phyloP scores from a whole-genome alignment of 2,888 invertebrate species.

The Drosophila recens region DNA sequence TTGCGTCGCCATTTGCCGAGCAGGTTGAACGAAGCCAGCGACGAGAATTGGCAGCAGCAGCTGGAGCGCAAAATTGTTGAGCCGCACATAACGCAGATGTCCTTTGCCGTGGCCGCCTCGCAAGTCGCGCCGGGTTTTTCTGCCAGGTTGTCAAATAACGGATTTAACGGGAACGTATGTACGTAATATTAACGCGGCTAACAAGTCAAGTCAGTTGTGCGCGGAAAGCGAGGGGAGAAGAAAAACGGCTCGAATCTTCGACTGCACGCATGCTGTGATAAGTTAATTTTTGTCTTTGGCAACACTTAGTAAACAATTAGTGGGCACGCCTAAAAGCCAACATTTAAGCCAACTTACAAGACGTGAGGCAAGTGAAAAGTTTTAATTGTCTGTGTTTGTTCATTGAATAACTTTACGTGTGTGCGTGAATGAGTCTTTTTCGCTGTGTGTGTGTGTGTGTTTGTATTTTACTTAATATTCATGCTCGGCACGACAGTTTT shows the following conservation, averaged over 20 bases:
- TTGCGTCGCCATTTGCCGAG: conserved; percentile 36
- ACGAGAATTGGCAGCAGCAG: conserved; percentile 16
- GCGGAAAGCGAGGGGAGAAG: background rate
- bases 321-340: conserved; percentile 35
- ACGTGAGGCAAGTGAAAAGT: conserved; percentile 72
- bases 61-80: conserved; percentile 28
- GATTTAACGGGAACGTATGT: conserved; percentile 26
- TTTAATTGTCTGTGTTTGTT: conserved; percentile 76
- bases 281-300: conserved; percentile 73
- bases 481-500: conserved; percentile 52
- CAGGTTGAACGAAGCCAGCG: conserved; percentile 14
- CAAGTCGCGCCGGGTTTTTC: conserved; percentile 62
- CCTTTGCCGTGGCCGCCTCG: conserved; percentile 77
- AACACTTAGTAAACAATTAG: conserved; percentile 75
- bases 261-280: conserved; percentile 66
- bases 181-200: conserved; percentile 35
- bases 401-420: conserved; percentile 67
- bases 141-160: background rate
- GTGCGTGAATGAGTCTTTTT: conserved; percentile 12
- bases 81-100: conserved; percentile 79
- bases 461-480: conserved; percentile 63
- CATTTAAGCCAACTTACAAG: conserved; percentile 21
- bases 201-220: conserved; percentile 11
- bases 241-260: conserved; percentile 22
- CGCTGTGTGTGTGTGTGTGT: conserved; percentile 13